Conservation (phyloP, 2,888 invertebrate genomes). For the Aphodius granarius region DNA sequence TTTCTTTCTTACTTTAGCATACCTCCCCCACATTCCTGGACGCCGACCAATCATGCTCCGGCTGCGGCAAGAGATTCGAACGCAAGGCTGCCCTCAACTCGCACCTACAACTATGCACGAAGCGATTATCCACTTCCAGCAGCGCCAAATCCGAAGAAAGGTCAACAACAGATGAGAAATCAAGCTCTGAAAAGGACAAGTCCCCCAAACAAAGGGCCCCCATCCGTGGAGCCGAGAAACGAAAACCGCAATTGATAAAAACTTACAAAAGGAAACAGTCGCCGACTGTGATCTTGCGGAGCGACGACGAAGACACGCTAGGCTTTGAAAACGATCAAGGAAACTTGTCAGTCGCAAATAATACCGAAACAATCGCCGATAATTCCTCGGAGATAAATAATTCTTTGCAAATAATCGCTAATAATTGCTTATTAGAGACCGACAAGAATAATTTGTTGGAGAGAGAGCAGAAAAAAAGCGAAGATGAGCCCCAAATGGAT, state of each 20-base stretch:
- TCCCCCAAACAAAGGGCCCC: too few relatives aligned
- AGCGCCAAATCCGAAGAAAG: constrained; percentile 38
- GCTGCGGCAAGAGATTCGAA: constrained; percentile 73
- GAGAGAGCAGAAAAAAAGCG: not conserved
- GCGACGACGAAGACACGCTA: not conserved
- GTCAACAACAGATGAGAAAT: constrained; percentile 15
- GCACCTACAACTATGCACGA: constrained; percentile 69
- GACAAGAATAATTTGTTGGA: too few relatives aligned
- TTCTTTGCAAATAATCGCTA: too few relatives aligned
- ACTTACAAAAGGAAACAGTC: too few relatives aligned
- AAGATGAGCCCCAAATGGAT: not conserved
- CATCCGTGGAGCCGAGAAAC: constrained; percentile 24
- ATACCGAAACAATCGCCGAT: constrained; percentile 22
- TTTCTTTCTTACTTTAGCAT: too few relatives aligned
- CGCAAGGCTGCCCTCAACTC: constrained; percentile 71
- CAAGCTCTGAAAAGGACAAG: too few relatives aligned
- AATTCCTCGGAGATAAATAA: constrained; percentile 18
- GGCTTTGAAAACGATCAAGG: too few relatives aligned
- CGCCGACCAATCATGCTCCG: constrained; percentile 65
- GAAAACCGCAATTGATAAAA: constrained; percentile 15
- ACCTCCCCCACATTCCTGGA: too few relatives aligned
- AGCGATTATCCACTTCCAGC: constrained; percentile 56
- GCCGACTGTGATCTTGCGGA: not conserved
- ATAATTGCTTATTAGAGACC: too few relatives aligned
- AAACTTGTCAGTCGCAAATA: not conserved